Conservation (phyloP, 2,888 invertebrate genomes). For the Meloe dianella region DNA sequence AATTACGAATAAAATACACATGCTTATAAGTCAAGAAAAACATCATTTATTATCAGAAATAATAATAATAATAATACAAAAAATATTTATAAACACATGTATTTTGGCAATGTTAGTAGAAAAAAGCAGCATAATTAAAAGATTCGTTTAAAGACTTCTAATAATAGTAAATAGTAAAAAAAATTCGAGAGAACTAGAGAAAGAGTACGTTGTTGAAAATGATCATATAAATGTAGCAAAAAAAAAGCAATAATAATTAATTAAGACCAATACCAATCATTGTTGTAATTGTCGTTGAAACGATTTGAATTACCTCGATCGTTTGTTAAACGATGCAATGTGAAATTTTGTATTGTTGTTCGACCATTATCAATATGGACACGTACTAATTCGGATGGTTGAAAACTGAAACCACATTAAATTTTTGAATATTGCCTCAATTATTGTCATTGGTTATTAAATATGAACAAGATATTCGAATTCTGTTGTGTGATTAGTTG, state of each 20-base stretch:
- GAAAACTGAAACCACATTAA: constrained; percentile 60
- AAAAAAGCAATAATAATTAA: constrained; percentile 10
- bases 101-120: constrained; percentile 13
- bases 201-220: too few relatives aligned
- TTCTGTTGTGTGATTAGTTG: too few relatives aligned
- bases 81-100: constrained; percentile 29
- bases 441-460: too few relatives aligned
- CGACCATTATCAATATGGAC: constrained; percentile 56
- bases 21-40: constrained; percentile 43
- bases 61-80: constrained; percentile 21
- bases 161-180: constrained; percentile 17
- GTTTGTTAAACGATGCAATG: constrained; percentile 49
- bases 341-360: constrained; percentile 60
- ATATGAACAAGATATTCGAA: too few relatives aligned
- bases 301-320: constrained; percentile 44
- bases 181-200: too few relatives aligned
- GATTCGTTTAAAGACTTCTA: neutral
- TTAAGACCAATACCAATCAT: constrained; percentile 45
- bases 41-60: constrained; percentile 11
- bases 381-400: constrained; percentile 58
- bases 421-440: neutral
- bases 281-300: constrained; percentile 33
- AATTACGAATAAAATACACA: constrained; percentile 45
- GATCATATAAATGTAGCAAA: neutral
- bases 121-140: too few relatives aligned